Evolutionary conservation across 2,797 vertebrate genomes (phyloP).

Genomic region (Cryptoprocta ferox): DNA sequence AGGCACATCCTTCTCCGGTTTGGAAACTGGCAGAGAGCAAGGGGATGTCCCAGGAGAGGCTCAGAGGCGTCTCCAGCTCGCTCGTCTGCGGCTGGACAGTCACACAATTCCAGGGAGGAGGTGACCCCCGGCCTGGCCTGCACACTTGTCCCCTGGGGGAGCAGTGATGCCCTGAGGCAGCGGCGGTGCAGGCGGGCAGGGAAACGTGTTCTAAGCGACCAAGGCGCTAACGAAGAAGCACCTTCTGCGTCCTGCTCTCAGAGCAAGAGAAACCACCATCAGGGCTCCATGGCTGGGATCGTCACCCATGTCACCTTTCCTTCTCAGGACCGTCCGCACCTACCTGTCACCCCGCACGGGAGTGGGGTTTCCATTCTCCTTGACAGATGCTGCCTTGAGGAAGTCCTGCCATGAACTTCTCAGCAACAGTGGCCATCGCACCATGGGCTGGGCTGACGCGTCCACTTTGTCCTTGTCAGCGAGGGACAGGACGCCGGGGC

Average conservation of each 20-base stretch:
- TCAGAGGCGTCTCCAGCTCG: too few relatives aligned
- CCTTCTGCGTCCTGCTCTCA: not conserved
- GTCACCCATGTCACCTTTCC: not conserved
- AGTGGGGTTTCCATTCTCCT: not conserved
- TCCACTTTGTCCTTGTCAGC: too few relatives aligned
- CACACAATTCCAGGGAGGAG: not conserved
- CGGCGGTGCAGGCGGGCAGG: not conserved
- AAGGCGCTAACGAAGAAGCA: accelerated
- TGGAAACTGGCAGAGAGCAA: not conserved
- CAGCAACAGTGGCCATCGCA: accelerated
- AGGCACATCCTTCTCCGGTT: accelerated
- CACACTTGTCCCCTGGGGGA: not conserved
- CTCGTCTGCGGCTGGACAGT: too few relatives aligned
- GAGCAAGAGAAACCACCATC: not conserved
- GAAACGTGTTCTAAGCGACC: too few relatives aligned
- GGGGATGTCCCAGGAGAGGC: not conserved
- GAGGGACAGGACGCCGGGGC: too few relatives aligned
- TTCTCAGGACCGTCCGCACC: not conserved
- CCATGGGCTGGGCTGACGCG: not conserved
- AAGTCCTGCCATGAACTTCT: not conserved
- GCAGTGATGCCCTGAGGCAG: not conserved
- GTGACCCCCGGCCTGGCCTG: not conserved
- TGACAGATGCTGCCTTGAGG: not conserved
- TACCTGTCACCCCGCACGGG: not conserved
- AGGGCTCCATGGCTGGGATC: accelerated